These are phyloP conservation scores for Lophura nycthemera DNA, from an alignment of 2,113 vertebrate species.

Conservation along the genomic window DNA sequence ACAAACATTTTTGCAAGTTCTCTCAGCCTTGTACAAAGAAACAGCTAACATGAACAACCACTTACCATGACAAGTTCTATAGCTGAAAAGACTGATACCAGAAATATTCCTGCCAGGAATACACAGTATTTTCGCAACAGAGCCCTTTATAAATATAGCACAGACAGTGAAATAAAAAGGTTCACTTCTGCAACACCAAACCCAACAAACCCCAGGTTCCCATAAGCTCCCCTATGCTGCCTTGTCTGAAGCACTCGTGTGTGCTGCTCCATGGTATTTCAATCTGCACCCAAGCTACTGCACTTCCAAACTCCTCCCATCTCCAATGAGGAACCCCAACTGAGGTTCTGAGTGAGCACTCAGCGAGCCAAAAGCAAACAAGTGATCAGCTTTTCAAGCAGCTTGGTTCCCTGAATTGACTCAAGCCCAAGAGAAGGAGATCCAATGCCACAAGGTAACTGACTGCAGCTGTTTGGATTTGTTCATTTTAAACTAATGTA, in stretches of 20 bases:
- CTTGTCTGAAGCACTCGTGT: background rate
- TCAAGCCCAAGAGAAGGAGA: background rate
- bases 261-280: background rate
- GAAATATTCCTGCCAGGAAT: background rate
- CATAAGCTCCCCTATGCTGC: background rate
- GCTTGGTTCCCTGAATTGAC: background rate
- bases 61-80: background rate
- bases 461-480: background rate
- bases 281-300: background rate
- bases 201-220: background rate
- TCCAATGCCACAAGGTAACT: background rate
- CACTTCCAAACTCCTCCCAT: background rate
- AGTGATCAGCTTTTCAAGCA: background rate
- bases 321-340: rapidly evolving
- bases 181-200: background rate
- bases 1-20: background rate
- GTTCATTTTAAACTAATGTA: background rate
- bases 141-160: background rate
- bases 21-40: background rate
- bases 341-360: background rate
- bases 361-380: background rate
- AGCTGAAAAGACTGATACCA: background rate
- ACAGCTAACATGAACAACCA: background rate
- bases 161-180: background rate
- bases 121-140: background rate